Evolutionary conservation across 2,797 vertebrate genomes (phyloP).

Genomic region (Carcharodon carcharias): DNA sequence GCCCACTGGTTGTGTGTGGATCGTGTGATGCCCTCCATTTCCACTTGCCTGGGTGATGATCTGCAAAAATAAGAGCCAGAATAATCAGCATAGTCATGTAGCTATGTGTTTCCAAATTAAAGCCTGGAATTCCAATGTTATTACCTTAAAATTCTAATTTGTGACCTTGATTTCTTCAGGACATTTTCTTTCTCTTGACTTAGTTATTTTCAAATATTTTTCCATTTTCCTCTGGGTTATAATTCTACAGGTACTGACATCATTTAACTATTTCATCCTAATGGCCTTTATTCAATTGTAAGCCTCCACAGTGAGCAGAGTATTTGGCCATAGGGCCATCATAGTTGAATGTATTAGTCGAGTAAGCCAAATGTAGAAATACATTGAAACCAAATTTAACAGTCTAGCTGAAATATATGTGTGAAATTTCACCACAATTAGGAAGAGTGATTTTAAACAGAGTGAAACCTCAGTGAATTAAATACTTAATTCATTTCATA

Average conservation of each 20-base stretch:
- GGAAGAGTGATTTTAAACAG: background rate
- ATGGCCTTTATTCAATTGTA: background rate
- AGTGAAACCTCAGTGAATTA: background rate
- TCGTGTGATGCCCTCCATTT: conserved; percentile 67
- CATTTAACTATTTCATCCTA: background rate
- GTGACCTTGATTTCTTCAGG: background rate
- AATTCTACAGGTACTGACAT: background rate
- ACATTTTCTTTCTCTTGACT: background rate
- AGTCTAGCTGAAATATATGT: background rate
- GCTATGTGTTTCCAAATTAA: background rate
- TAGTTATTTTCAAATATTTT: background rate
- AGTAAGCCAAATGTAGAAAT: background rate
- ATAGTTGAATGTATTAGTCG: background rate
- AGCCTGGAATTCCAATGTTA: background rate
- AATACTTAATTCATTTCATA: background rate
- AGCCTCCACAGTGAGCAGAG: background rate
- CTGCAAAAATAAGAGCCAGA: conserved; percentile 54
- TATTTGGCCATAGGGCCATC: background rate
- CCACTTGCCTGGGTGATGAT: conserved; percentile 83
- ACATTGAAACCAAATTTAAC: background rate
- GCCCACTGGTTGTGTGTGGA: conserved; percentile 54
- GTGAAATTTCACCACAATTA: background rate
- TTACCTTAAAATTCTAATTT: background rate
- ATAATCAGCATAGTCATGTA: conserved; percentile 38
- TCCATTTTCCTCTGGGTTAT: background rate